Percentiles rank a stretch among this genome's conserved stretches.
These are phyloP conservation scores for Ectobius pallidus DNA, from an alignment of 2,888 invertebrate species.

Conservation along the genomic window DNA sequence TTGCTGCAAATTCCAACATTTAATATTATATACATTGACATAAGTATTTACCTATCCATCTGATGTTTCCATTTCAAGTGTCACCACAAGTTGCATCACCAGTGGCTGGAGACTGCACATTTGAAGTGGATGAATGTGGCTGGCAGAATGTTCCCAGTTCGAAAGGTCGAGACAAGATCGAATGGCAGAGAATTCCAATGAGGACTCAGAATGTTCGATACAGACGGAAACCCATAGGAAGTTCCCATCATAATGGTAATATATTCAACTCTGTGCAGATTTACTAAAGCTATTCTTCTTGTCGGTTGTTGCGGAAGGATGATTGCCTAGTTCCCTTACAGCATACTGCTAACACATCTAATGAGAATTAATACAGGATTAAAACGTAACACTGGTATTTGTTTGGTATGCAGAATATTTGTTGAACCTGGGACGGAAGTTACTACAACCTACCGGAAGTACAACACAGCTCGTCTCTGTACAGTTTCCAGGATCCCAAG, in stretches of 20 bases:
- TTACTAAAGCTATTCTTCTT: no score
- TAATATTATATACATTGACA: background rate
- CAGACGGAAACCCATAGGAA: conserved; percentile 47
- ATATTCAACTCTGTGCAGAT: no score
- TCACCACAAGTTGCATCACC: conserved; percentile 51
- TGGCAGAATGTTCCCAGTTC: conserved; percentile 9
- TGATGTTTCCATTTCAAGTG: conserved; percentile 43
- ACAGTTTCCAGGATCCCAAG: conserved; percentile 49
- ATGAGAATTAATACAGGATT: no score
- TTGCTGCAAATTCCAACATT: no score
- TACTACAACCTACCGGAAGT: conserved; percentile 48
- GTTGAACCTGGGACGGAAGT: conserved; percentile 53
- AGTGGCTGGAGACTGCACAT: conserved; percentile 53
- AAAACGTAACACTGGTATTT: no score
- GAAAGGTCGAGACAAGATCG: conserved; percentile 49
- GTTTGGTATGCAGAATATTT: conserved; percentile 55
- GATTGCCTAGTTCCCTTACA: no score
- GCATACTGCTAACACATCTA: no score
- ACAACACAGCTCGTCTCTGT: conserved; percentile 50
- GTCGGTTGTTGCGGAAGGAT: no score
- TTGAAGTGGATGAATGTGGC: conserved; percentile 50
- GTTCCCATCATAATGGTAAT: background rate
- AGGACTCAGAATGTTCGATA: conserved; percentile 46
- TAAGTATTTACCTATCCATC: background rate
- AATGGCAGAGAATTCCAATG: conserved; percentile 51